A percentile compares a stretch with the other conserved stretches of the same genome.
These are phyloP conservation scores for Erethizon dorsatum DNA, from an alignment of 2,797 vertebrate genomes.

Conservation along the genomic window DNA sequence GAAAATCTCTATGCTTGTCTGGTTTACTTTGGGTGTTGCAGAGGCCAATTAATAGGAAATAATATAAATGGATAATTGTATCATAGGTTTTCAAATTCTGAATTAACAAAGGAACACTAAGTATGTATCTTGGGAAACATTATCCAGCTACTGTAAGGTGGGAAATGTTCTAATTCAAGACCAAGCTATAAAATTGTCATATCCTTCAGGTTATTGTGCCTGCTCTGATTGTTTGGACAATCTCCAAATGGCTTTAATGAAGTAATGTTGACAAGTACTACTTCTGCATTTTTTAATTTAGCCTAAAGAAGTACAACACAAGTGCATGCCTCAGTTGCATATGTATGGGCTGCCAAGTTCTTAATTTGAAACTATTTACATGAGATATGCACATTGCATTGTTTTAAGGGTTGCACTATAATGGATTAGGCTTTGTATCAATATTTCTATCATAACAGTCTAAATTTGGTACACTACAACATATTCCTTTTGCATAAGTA, in stretches of 20 bases:
- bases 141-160: background rate
- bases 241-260: background rate
- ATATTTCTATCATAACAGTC: background rate
- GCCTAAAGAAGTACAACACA: background rate
- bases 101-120: background rate
- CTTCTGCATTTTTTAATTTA: background rate
- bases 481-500: background rate
- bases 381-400: background rate
- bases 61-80: background rate
- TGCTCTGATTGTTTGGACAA: background rate
- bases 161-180: background rate
- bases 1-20: background rate
- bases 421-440: background rate
- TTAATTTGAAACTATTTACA: background rate
- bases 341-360: background rate
- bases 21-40: background rate
- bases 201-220: no score
- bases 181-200: background rate
- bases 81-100: background rate
- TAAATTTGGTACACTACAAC: background rate
- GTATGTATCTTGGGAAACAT: background rate
- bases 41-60: background rate
- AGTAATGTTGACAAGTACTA: accelerated
- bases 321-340: background rate
- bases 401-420: background rate